phyloP scores from a whole-genome alignment of 2,113 vertebrate genomes.

The Myrmecobius fasciatus region DNA sequence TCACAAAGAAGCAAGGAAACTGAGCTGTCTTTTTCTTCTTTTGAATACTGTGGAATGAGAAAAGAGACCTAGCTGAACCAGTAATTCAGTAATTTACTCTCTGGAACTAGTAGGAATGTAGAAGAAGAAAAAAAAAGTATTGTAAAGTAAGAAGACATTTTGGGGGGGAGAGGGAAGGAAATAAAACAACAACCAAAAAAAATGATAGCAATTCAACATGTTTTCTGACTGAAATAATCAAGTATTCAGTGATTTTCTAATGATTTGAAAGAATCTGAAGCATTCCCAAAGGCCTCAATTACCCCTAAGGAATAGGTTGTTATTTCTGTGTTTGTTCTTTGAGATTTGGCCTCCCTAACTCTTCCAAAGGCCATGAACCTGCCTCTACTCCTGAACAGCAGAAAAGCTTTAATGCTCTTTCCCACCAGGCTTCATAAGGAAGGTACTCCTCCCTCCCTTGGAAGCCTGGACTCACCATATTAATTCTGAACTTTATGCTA shows the following conservation, averaged over 20 bases:
- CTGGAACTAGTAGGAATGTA: neutral
- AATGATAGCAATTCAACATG: neutral
- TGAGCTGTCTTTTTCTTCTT: conserved; percentile 3
- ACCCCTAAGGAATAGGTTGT: neutral
- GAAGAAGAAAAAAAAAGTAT: neutral
- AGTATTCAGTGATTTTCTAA: neutral
- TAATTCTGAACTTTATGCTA: neutral
- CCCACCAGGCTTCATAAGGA: neutral
- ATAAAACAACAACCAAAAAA: no score
- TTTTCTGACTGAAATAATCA: neutral
- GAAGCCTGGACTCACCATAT: neutral
- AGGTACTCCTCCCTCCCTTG: neutral
- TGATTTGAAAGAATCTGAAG: neutral
- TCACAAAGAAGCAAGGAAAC: conserved; percentile 27
- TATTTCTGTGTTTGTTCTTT: neutral
- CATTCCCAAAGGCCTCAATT: neutral
- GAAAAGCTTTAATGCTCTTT: neutral
- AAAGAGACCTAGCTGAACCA: neutral
- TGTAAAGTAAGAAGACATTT: neutral
- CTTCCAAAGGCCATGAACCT: neutral
- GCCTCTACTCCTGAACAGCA: neutral
- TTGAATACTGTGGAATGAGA: conserved; percentile 1
- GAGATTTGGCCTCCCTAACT: neutral
- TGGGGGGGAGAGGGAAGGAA: no score
- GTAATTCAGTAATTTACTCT: neutral